Base-by-base conservation (phyloP, 2,797 vertebrate species). In the Eulemur coronatus region DNA sequence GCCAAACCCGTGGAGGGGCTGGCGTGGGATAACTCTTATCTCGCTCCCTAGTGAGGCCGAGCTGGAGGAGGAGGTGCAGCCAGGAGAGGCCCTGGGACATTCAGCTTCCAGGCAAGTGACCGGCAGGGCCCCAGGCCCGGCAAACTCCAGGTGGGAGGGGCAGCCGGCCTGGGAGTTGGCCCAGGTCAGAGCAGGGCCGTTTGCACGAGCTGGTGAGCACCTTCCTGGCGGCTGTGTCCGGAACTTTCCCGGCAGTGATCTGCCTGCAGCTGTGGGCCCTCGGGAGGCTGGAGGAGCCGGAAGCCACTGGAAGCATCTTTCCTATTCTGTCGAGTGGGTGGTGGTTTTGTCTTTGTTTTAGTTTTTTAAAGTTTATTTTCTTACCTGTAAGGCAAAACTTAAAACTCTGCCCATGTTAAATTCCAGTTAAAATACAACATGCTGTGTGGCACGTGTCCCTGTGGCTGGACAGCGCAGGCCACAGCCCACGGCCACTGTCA, bases 401-500 rank as follows among this genome's bases (percentile, higher is more conserved):
- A 17, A 67, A 82, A 55, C 26, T 28, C 46, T 22, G 18, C 48
- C 63, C 55, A 50, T 35, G 7, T 46, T 50, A 12, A 10, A 24
- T n/a, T 4, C 55, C 28, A 30, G 18, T 28, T 70, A 52, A 57
- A 35, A n/a, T 33, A 33, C 55, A 55, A 7, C 20, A 10, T 1
- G 5, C 28, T 11, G 2, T 9, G 20, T 41, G n/a, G 13, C n/a
- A 48, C 0, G 0, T 7, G 35, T 28, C 18, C 41, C 38, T 30
- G 20, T 7, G 48, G 10, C 52, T 14, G 46, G 46, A 17, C 14
- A 11, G 73, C 13, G 22, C 26, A 0, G 9, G 28, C 18, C 78
- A 24, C 17, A 0, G 12, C 13, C 69, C 18, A 0, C 2, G 46
- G 72, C 1, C 24, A 35, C 3, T 4, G 11, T 12, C 1, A 1